Evolutionary conservation across 2,113 vertebrate species (phyloP), one percentile per base, ranked within the genome.

Genomic region (Erpornis zantholeuca): DNA sequence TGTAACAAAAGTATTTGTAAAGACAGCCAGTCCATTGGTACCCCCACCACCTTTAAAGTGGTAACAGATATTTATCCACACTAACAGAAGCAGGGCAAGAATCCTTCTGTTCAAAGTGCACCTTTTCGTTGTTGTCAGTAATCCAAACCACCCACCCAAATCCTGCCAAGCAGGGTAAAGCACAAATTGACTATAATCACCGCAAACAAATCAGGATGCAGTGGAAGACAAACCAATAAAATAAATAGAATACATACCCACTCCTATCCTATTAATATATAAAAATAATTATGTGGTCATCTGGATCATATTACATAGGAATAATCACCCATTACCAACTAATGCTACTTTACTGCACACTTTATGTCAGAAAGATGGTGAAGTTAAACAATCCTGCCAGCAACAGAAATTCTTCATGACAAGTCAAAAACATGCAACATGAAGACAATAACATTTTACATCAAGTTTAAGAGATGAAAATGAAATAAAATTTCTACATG

Each of bases 301-400:
- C 54, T n/a, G 64, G 44, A 86, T 72, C 44, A 29, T 25, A 88
- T 20, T 59, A 45, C 29, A 36, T 7, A 75, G 42, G 28, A 54
- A 71, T 4, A 44, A 31, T 44, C 0, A 0, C 15, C 35, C 33
- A 20, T 36, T 73, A 63, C 1, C 4, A 82, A 47, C 21, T 66
- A 83, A 75, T 7, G 12, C 45, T 71, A 75, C 28, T 60, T 70
- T n/a, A 80, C 17, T 28, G 40, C 68, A 77, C 13, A 19, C 17
- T n/a, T 69, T 25, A 36, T 18, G 16, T 31, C 63, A 86, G 54
- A 36, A n/a, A n/a, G n/a, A n/a, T 19, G 17, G 21, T 33, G 17
- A 91, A 86, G 19, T 42, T 77, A 59, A 83, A 81, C 25, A 53
- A 38, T 57, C 27, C 44, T 29, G 20, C 3, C 36, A 50, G 54